Evolutionary conservation across 2,797 vertebrate genomes (phyloP), one percentile per base, ranked within the genome.

Genomic region (Choloepus didactylus): DNA sequence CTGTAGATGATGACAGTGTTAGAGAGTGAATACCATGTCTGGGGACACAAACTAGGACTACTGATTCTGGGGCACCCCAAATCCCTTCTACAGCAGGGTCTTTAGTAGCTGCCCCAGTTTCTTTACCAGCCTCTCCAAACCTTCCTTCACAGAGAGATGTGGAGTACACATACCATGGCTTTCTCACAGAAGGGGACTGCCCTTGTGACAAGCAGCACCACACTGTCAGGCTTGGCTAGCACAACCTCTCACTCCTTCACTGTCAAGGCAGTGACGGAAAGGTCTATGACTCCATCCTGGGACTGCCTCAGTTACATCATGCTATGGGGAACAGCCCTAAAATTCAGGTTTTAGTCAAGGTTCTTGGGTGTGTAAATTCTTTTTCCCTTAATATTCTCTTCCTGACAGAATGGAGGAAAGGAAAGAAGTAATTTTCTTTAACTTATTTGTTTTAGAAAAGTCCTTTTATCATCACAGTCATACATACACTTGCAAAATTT

Each of bases 371-470:
- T 44, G 15, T 70, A 31, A 76, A 49, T 62, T 84, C 75, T 19
- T 23, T 25, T 76, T 75, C 29, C 51, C 72, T 85, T 70, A 69
- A 79, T 23, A 29, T 8, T 62, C 9, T 82, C 66, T 86, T 75
- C 44, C 72, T 31, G 38, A 59, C 3, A 92, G 31, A 87, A 81
- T 51, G 23, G 18, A 87, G 44, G 41, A 88, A 75, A 91, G 16
- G 38, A 73, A 56, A 15, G 15, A 23, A 70, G 6, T 25, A 77
- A 87, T 66, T 31, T 88, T 89, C 92, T 77, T 21, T 69, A 88
- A 82, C 27, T 49, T 46, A n/a, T 59, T 35, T 80, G 70, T 64
- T 91, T 95, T 89, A 69, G 25, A 25, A n/a, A 94, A 73, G 46
- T 85, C 62, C 70, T 89, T 64, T 72, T 46, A 18, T 70, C 27